Base-by-base conservation (phyloP, 2,113 vertebrate species). In the Dissostichus mawsoni region DNA sequence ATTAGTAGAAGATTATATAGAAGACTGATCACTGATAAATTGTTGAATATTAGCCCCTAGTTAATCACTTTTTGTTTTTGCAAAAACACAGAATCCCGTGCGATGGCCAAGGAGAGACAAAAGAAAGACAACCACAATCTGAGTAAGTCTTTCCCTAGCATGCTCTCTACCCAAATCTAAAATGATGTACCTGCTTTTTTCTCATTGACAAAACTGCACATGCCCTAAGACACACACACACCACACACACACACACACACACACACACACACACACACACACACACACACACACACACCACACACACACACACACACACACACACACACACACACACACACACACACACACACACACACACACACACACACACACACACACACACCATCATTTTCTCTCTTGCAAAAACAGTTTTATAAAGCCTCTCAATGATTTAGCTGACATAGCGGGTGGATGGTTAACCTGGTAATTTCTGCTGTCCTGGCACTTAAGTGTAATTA, bases 121-220 rank as follows among this genome's bases (percentile, higher is more conserved):
- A 99, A 99, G 93, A 99, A 99, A 88, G 98, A 99, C 94, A 99
- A 98, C 95, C 98, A 99, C 95, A 99, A 99, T 91, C 95, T 98
- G 65, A 99, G 97, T 99, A 88, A 97, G 97, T 90, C 47, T 55
- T 66, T 18, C 4, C 29, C 11, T 68, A 23, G 13, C 62, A 47
- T 52, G 61, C 66, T 50, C n/a, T 58, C 51, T 55, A 29, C 11
- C 9, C 5, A 53, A 55, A 29, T 29, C 29, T 29, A 29, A 29
- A 29, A 29, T 45, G 5, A 8, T 50, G 17, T 58, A 2, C 16
- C 12, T 8, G 2, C 7, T 59, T 29, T 75, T 11, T 56, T 66
- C 41, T 72, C n/a, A 41, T 1, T 3, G 11, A 5, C 29, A 47
- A 55, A 36, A 57, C 1, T 61, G 23, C 47, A 18, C 53, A 53